These are phyloP conservation scores for Drosophila tristis DNA, from an alignment of 1,140 invertebrate species.

Conservation along the genomic window DNA sequence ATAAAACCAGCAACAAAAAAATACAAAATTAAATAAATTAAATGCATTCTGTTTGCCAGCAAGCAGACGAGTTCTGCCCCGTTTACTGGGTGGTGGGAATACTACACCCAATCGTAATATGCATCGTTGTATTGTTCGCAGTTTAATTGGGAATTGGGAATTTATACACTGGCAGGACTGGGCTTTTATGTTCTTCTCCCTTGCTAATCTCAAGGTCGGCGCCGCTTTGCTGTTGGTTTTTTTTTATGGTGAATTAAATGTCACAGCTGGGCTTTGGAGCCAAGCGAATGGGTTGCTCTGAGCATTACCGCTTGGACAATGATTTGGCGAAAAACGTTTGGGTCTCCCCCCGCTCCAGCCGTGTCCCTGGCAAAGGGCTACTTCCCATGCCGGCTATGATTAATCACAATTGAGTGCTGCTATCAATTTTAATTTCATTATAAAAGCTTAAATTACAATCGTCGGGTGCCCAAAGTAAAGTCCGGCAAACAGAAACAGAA, in stretches of 20 bases:
- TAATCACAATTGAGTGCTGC: conserved; percentile 57
- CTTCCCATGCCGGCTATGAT: conserved; percentile 20
- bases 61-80: conserved; percentile 51
- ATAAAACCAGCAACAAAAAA: conserved; percentile 17
- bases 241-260: conserved; percentile 44
- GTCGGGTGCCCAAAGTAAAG: conserved; percentile 6
- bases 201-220: conserved; percentile 66
- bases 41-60: conserved; percentile 62
- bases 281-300: conserved; percentile 32
- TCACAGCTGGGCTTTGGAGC: conserved; percentile 30
- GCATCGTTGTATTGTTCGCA: conserved; percentile 42
- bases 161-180: conserved; percentile 40
- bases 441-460: conserved; percentile 73
- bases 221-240: neutral
- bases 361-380: conserved; percentile 15
- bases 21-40: conserved; percentile 54
- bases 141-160: conserved; percentile 58
- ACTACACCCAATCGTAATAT: conserved; percentile 48
- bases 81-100: conserved; percentile 48
- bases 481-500: conserved; percentile 45
- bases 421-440: conserved; percentile 75
- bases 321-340: conserved; percentile 15
- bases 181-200: conserved; percentile 60
- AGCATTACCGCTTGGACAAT: conserved; percentile 25
- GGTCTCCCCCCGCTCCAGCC: too few relatives aligned